Base-by-base conservation (phyloP, 2,113 vertebrate genomes). In the Microtus montanus region DNA sequence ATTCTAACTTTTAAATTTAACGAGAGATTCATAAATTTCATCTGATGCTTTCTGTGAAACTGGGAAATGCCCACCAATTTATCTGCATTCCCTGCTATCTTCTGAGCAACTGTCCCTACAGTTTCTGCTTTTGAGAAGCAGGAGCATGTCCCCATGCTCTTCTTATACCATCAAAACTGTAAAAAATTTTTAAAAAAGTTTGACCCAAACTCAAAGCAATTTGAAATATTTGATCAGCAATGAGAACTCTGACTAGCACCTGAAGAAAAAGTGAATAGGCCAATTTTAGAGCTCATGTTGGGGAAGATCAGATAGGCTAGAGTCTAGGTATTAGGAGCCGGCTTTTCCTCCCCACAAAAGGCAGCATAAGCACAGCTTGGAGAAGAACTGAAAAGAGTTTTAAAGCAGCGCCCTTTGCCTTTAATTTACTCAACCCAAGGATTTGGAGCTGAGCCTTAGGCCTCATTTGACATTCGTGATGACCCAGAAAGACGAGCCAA, bases 341-440 rank as follows among this genome's bases (percentile, higher is more conserved):
- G n/a, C 54, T 74, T 88, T 47, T 66, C 75, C n/a, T 28, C n/a
- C 33, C 87, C 87, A 89, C 26, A 94, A 87, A 78, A 68, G 52
- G 1, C 4, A 87, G 58, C 1, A 17, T 74, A 79, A 58, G 7
- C 35, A 15, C 9, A 19, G 12, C 52, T 30, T 91, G n/a, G 28
- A 91, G 22, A 90, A 91, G 83, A 64, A 15, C 58, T 82, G n/a
- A 54, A n/a, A n/a, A 35, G 7, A 15, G 7, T 17, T 63, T 15
- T 8, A 2, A 44, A 61, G 80, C 4, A 44, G 30, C 17, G 74
- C 52, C 52, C 10, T 92, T 44, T 66, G 47, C 20, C 66, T 90
- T 80, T 64, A 87, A 58, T 47, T 79, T 75, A 49, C 19, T 80
- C 41, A 47, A 4, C 22, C 22, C 30, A 10, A 10, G 1, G 26